Base-by-base conservation (phyloP, 2,888 invertebrate species). In the Ashinkailepas kermadecensis region DNA sequence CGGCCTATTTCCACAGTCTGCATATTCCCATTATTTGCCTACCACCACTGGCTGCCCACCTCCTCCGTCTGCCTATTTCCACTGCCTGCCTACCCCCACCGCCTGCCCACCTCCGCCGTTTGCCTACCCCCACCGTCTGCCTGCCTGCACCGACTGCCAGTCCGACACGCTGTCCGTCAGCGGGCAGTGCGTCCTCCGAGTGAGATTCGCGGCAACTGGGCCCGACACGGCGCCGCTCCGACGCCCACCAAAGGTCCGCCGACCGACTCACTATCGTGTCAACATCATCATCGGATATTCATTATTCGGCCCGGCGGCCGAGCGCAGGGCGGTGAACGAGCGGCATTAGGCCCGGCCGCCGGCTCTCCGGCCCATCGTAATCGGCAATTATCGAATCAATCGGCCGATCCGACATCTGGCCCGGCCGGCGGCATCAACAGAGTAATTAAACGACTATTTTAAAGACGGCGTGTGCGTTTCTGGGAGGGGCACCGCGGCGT, bases 391-490 rank as follows among this genome's bases (percentile, higher is more conserved):
- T 70, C 70, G 70, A 70, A 70, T 70, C 70, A 70, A 70, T 70
- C 70, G 39, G 62, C 70, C 70, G 25, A 70, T 70, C 70, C 70
- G 70, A 70, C 70, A 70, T 70, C 70, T 70, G 70, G 70, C 70
- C 70, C 15, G 39, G 39, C 70, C 70, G 15, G 39, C 39, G 70
- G 70, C 70, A 70, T 39, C 25, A 70, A 70, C 70, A 70, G 70
- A 70, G 39, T 70, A 70, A 70, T 70, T 70, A 70, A 70, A 70
- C 70, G 70, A 70, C 70, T 70, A 70, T 70, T 70, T 70, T 70
- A 70, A 70, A 70, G 70, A 70, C 70, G 39, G 25, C 13, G 39
- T 39, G 39, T 39, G 70, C 70, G 70, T 15, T 15, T 13, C 15
- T 4, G 39, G 15, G 39, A 39, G 15, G 70, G 70, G 13, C 70